Evolutionary conservation across 2,113 vertebrate species (phyloP), one percentile per base, ranked within the genome.

Genomic region (Colius striatus): DNA sequence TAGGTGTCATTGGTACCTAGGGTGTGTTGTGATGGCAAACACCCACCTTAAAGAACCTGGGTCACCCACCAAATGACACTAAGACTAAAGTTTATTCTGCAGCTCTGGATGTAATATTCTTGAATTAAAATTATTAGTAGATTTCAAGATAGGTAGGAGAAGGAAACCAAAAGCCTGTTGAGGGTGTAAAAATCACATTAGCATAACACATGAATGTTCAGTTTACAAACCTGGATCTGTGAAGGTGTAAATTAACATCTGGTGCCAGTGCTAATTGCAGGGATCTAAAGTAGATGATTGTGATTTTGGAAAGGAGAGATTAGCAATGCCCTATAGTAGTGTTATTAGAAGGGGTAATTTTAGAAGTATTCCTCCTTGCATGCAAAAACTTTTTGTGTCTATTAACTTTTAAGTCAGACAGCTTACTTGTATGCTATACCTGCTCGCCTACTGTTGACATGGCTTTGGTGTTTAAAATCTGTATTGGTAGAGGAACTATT

Each of bases 241-340:
- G 89, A 95, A 96, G 74, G 88, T 97, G 92, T 94, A 94, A 97
- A 97, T 91, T 95, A 98, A 94, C 96, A 91, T 96, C 87, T 97
- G 95, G 90, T 92, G 87, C 67, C 7, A 4, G 70, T 85, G 95
- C 34, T 97, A 97, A 97, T 95, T 97, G 76, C 77, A 89, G 61
- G 83, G 75, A 88, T 96, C 70, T 96, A 38, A 96, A 97, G 79
- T 71, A 77, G 54, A 79, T 76, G 90, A 66, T 90, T 88, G 82
- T 91, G 84, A 87, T 95, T 96, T 74, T 60, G 53, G 71, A 58
- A 95, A 73, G 63, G 61, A 83, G 88, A 71, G 58, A 90, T 89
- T 92, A 97, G 51, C 90, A 91, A 93, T 48, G 88, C 51, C 50
- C 62, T 47, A 34, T 26, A 91, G 48, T 70, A 80, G 25, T 30